phyloP scores from a whole-genome alignment of 2,888 invertebrate genomes.

The Gonocerus acuteangulatus region DNA sequence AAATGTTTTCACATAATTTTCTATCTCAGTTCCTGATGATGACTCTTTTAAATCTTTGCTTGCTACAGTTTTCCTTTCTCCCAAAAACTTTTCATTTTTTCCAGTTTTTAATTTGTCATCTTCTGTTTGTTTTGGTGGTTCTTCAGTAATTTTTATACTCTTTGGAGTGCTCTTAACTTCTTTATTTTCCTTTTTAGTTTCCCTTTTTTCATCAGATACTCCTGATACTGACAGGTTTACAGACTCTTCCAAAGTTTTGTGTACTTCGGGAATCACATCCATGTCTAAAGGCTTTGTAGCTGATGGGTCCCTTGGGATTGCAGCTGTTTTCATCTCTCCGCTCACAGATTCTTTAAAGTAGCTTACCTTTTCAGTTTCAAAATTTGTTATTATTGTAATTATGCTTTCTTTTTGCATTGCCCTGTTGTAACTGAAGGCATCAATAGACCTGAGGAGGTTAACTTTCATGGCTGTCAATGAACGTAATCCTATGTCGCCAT shows the following conservation, averaged over 20 bases:
- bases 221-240: no score
- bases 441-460: conserved; percentile 2
- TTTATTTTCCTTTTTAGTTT: no score
- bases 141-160: background rate
- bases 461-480: background rate
- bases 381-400: background rate
- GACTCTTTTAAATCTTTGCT: background rate
- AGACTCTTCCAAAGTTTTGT: no score
- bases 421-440: conserved; percentile 8
- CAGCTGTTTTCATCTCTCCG: no score
- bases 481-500: background rate
- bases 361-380: background rate
- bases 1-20: no score
- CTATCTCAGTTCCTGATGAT: background rate
- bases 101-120: background rate
- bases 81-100: background rate
- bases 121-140: background rate
- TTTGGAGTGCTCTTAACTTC: no score
- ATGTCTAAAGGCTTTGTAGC: no score
- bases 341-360: background rate
- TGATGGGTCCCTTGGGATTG: background rate
- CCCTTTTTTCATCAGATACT: no score
- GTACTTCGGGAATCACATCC: no score
- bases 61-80: background rate
- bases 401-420: conserved; percentile 7